A percentile compares a stretch with the other conserved stretches of the same genome.
These are phyloP conservation scores for Orchesella cincta DNA, from an alignment of 1,140 invertebrate genomes.

Conservation along the genomic window DNA sequence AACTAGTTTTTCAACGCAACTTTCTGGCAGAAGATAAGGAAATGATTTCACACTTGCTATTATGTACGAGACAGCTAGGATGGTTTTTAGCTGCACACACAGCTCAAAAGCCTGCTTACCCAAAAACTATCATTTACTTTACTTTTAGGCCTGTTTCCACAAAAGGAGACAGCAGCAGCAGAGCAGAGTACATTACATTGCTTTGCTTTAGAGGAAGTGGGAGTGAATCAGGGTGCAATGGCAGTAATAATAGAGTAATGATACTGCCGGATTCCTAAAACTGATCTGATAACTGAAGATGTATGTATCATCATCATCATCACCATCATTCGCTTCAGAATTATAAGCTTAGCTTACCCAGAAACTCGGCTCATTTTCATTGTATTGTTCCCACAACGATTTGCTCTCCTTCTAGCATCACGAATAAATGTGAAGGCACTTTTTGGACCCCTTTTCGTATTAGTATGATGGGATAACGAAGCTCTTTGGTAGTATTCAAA, in stretches of 20 bases:
- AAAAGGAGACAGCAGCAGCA: neutral
- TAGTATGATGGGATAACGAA: too few species aligned
- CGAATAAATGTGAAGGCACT: too few species aligned
- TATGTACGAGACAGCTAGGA: slow-evolving; percentile 21
- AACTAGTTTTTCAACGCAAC: neutral
- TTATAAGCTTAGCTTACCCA: too few species aligned
- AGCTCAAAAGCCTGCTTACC: too few species aligned
- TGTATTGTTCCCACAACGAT: too few species aligned
- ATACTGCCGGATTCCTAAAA: slow-evolving; percentile 14
- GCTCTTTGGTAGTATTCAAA: too few species aligned
- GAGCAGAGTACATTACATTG: neutral
- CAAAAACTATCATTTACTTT: neutral
- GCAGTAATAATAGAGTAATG: slow-evolving; percentile 22
- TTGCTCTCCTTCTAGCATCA: too few species aligned
- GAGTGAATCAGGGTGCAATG: slow-evolving; percentile 11
- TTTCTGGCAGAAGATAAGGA: slow-evolving; percentile 20
- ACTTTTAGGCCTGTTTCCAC: neutral
- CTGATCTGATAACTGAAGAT: slow-evolving; percentile 26
- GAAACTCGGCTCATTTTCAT: too few species aligned
- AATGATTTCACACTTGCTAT: slow-evolving; percentile 27
- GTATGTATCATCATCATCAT: neutral
- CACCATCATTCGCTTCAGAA: too few species aligned
- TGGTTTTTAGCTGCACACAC: slow-evolving; percentile 6
- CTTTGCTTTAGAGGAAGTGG: neutral
- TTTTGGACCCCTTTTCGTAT: too few species aligned